Evolutionary conservation across 2,888 invertebrate species (phyloP).

Genomic region (Andrena bicolor): DNA sequence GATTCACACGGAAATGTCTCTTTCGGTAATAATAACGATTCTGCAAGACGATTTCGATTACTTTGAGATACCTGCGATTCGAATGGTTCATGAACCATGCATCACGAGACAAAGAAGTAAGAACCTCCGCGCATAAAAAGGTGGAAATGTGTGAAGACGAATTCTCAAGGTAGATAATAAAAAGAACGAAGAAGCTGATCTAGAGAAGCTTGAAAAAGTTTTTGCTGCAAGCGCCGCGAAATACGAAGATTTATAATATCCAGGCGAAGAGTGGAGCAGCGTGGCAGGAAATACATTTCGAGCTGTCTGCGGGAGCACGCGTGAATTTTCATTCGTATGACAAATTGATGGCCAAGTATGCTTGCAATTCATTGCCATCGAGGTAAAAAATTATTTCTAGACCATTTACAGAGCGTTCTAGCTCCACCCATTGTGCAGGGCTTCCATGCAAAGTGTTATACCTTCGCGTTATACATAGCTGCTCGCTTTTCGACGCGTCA

Average conservation of each 20-base stretch:
- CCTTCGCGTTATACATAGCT: background rate
- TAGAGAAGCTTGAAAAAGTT: conserved; percentile 1
- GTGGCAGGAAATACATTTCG: conserved; percentile 10
- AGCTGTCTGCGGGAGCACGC: conserved; percentile 9
- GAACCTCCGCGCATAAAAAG: background rate
- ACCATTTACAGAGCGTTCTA: background rate
- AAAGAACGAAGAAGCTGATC: conserved; percentile 10
- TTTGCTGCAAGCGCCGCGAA: background rate
- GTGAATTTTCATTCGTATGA: conserved; percentile 36
- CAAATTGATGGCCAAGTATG: conserved; percentile 31
- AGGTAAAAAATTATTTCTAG: conserved; percentile 27
- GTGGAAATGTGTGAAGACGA: background rate
- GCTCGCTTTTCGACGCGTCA: background rate
- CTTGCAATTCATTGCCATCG: conserved; percentile 28
- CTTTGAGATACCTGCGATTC: too few species aligned
- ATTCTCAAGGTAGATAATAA: background rate
- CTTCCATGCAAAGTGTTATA: background rate
- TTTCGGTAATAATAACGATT: background rate
- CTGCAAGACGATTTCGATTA: too few species aligned
- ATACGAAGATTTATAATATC: conserved; percentile 29
- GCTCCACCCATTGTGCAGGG: background rate
- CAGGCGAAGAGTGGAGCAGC: background rate
- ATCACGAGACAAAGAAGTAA: background rate
- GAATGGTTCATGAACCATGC: too few species aligned
- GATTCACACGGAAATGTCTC: background rate